Percentiles rank a stretch among this genome's conserved stretches.
phyloP scores from a whole-genome alignment of 2,888 invertebrate genomes.

The Drosophila macrospina region DNA sequence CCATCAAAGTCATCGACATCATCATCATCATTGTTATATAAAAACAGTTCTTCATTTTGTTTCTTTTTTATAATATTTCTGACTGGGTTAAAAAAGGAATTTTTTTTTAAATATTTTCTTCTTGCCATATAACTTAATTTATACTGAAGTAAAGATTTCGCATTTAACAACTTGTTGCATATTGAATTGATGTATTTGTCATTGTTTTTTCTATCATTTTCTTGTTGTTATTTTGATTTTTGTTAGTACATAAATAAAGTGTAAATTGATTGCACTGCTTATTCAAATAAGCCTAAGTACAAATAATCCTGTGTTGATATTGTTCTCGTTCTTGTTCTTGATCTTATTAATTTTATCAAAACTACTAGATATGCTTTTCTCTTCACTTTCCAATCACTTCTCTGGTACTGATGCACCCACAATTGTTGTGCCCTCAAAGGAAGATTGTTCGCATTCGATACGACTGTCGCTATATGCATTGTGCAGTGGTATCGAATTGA shows the following conservation, averaged over 20 bases:
- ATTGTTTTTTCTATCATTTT: not conserved
- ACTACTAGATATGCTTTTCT: constrained; percentile 39
- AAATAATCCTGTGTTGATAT: constrained; percentile 44
- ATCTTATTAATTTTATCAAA: no score
- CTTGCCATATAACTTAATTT: constrained; percentile 70
- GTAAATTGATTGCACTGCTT: constrained; percentile 44
- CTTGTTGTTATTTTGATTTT: constrained; percentile 20
- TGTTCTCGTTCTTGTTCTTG: not conserved
- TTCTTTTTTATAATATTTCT: constrained; percentile 61
- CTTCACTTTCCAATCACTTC: constrained; percentile 24
- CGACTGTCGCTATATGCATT: constrained; percentile 20
- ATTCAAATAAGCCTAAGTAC: constrained; percentile 47
- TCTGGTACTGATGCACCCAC: constrained; percentile 57
- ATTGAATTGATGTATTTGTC: constrained; percentile 44
- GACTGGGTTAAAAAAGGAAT: constrained; percentile 70
- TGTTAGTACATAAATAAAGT: constrained; percentile 43
- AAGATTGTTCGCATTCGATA: constrained; percentile 22
- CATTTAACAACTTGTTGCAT: constrained; percentile 67
- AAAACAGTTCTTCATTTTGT: constrained; percentile 58
- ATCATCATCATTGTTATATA: constrained; percentile 70
- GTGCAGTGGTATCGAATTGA: constrained; percentile 26
- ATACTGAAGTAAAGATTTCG: constrained; percentile 79
- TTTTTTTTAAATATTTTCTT: constrained; percentile 39
- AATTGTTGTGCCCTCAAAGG: constrained; percentile 27
- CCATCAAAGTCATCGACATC: constrained; percentile 64